Conservation (phyloP, 2,113 vertebrate species). For the Ptilorrhoa leucosticta region DNA sequence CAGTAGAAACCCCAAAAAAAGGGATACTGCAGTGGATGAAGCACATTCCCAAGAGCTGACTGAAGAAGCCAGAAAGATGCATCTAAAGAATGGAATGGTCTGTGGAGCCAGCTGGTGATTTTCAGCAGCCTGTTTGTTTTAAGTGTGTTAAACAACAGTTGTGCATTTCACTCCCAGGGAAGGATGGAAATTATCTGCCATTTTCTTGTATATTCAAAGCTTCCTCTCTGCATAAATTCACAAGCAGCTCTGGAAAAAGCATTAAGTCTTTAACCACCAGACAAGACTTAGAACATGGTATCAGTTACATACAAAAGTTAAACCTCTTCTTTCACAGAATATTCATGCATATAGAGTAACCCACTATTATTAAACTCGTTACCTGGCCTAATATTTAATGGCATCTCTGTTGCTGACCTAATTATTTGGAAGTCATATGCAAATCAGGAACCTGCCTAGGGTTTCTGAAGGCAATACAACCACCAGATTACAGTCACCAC, state of each 20-base stretch:
- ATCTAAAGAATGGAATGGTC: neutral
- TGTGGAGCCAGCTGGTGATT: neutral
- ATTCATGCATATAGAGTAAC: neutral
- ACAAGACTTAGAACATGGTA: neutral
- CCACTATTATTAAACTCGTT: neutral
- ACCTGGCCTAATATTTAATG: neutral
- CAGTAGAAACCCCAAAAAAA: neutral
- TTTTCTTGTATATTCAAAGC: neutral
- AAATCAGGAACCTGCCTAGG: neutral
- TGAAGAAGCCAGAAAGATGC: neutral
- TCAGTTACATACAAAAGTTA: neutral
- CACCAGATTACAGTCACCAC: neutral
- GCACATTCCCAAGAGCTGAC: neutral
- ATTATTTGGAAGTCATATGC: neutral
- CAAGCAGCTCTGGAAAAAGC: neutral
- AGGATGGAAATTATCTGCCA: neutral
- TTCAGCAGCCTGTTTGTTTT: neutral
- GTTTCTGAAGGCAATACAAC: neutral
- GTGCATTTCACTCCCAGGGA: neutral
- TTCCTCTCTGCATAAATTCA: neutral
- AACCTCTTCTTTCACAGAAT: neutral
- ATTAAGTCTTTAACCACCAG: neutral
- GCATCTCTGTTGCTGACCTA: neutral
- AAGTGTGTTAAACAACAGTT: neutral
- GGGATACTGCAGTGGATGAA: neutral